Conservation (phyloP, 35 echinoderm and acorn worm species). For the Holothuria glaberrima region DNA sequence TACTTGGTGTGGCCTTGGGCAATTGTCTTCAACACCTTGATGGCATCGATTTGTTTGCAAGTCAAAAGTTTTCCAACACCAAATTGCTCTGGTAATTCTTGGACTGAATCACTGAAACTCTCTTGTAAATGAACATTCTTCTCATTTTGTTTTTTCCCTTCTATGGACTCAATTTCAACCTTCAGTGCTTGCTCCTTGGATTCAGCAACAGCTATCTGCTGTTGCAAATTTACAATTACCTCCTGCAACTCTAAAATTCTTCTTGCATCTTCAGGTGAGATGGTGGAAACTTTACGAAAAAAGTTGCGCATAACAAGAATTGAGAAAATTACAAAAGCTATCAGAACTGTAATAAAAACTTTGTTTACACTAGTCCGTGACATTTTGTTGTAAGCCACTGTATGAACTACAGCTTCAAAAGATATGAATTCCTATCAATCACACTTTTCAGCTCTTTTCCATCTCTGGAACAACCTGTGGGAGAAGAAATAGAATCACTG, state of each 20-base stretch:
- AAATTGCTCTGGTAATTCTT: neutral
- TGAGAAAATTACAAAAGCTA: conserved; percentile 23
- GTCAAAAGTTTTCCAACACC: conserved; percentile 15
- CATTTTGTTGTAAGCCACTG: neutral
- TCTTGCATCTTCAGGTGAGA: conserved; percentile 7
- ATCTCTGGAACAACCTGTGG: neutral
- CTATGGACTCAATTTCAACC: conserved; percentile 37
- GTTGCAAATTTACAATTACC: conserved; percentile 31
- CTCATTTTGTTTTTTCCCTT: conserved; percentile 35
- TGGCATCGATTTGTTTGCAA: conserved; percentile 80
- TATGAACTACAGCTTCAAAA: too few relatives aligned
- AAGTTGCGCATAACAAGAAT: conserved; percentile 42
- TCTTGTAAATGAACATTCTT: neutral
- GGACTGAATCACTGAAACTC: neutral
- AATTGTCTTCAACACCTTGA: conserved; percentile 68
- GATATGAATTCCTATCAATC: neutral
- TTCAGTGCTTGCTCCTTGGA: conserved; percentile 45
- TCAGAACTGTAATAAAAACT: conserved; percentile 26
- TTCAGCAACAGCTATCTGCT: conserved; percentile 54
- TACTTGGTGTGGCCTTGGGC: conserved; percentile 81
- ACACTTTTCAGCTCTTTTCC: too few relatives aligned
- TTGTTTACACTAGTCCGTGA: conserved; percentile 37
- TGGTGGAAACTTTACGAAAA: conserved; percentile 1
- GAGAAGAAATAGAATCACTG: neutral
- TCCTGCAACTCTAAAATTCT: conserved; percentile 50